Base-by-base conservation (phyloP, 2,888 invertebrate species). In the Diadegma fenestrale region DNA sequence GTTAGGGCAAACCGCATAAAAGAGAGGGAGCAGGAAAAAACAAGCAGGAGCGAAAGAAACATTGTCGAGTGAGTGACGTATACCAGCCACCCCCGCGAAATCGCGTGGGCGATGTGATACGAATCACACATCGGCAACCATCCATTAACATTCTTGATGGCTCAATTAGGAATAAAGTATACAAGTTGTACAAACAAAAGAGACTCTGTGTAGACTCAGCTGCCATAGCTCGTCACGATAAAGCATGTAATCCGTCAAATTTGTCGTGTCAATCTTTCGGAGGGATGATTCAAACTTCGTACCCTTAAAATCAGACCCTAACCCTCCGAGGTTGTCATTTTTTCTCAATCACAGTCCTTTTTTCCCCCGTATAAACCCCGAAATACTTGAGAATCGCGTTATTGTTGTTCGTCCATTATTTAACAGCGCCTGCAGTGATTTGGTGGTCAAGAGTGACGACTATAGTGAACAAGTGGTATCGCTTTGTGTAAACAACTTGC, bases 21-120 rank as follows among this genome's bases (percentile, higher is more conserved):
- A 45, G 2, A 19, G 7, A 12, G 14, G 37, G 7, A 12, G 14
- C 19, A 43, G 17, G 30, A 41, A 19, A 22, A 75, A 26, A 41
- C 17, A 43, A 5, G n/a, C 1, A 26, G 14, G 33, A n/a, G 41
- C 14, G 7, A 19, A 51, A 77, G 33, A 61, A 68, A 17, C 17
- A 41, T 58, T 8, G 14, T 58, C 43, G 22, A 26, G 14, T 30
- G 58, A 58, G 54, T 72, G 71, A 72, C 54, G 75, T 75, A 45
- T 75, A 33, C 75, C 75, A 75, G 61, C 63, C 75, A 75, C 63
- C 75, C 75, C 75, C 43, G 6, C 54, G 19, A 51, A 43, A 43
- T 6, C n/a, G 30, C 51, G 51, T 51, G 48, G 71, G 30, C 58
- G 30, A 51, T 51, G n/a, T n/a, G 30, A 43, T 75, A n/a, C 30